Conservation (phyloP, 2,797 vertebrate genomes). For the Oreortyx pictus region DNA sequence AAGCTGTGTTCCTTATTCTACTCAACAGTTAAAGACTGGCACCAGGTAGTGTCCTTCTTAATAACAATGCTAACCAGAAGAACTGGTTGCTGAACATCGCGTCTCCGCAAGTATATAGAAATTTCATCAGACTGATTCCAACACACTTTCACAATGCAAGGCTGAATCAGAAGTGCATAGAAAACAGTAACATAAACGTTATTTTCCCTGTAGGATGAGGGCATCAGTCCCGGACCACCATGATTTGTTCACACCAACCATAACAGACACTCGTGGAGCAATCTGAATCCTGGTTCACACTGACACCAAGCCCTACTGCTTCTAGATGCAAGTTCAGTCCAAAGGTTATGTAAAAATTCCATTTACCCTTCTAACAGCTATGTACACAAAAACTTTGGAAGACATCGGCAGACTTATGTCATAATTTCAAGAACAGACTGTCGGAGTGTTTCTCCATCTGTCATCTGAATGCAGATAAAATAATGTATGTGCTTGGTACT, state of each 20-base stretch:
- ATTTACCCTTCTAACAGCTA: background rate
- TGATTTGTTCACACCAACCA: background rate
- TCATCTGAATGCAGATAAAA: background rate
- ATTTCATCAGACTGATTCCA: background rate
- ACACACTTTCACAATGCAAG: background rate
- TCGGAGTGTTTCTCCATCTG: background rate
- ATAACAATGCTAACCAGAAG: background rate
- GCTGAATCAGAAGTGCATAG: background rate
- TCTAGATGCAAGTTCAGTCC: background rate
- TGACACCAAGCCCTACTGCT: background rate
- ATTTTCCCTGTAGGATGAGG: background rate
- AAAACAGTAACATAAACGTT: background rate
- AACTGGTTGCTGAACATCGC: background rate
- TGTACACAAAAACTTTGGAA: background rate
- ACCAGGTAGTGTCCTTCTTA: background rate
- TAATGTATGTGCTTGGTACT: background rate
- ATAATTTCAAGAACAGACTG: background rate
- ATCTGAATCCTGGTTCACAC: background rate
- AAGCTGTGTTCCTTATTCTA: background rate
- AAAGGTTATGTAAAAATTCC: background rate
- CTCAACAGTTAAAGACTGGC: background rate
- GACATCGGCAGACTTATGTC: background rate
- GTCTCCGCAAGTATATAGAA: background rate
- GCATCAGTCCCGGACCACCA: background rate
- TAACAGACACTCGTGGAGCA: background rate